Evolutionary conservation across 2,888 invertebrate genomes (phyloP), one percentile per base, ranked within the genome.

Genomic region (Selenia dentaria): DNA sequence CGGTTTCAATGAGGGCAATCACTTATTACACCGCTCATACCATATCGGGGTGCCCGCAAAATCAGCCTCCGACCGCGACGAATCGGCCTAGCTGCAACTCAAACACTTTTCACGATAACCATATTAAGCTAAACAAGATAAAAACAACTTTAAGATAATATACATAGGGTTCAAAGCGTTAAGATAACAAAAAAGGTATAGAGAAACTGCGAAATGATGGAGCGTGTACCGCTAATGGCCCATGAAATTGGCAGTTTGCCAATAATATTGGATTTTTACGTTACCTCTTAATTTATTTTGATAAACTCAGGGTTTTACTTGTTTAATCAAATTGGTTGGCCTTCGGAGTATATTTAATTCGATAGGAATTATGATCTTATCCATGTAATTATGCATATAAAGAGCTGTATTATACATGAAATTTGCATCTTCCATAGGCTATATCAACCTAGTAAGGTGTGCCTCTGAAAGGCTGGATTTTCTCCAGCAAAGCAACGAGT

Each of bases 181-280:
- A 28, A 12, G 26, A 2, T 20, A 14, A 18, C 31, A 34, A 42
- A 37, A 31, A 40, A 38, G 9, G 35, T 34, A 40, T 42, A 45
- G 46, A 53, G 54, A 54, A 57, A 64, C 47, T 64, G 64, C 56
- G 33, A 60, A 71, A 70, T 71, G 72, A 77, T 67, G 67, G 67
- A 67, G 71, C 76, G 70, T 70, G 72, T 78, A 70, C 50, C 59
- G 57, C 73, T 82, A 82, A 82, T 81, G 76, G 78, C 39, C 70
- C 80, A 66, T 81, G 80, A 82, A 81, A 81, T 82, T 79, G 80
- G 67, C 69, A 67, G 67, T 68, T 77, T 69, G 75, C 65, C 71
- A 74, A 74, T 78, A 71, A 71, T 67, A 59, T 65, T 54, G 51
- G 48, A 54, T 59, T 59, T 66, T 70, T 67, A 60, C 62, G 58